Conservation (phyloP, 2,797 vertebrate species). For the Cetoscarus ocellatus region DNA sequence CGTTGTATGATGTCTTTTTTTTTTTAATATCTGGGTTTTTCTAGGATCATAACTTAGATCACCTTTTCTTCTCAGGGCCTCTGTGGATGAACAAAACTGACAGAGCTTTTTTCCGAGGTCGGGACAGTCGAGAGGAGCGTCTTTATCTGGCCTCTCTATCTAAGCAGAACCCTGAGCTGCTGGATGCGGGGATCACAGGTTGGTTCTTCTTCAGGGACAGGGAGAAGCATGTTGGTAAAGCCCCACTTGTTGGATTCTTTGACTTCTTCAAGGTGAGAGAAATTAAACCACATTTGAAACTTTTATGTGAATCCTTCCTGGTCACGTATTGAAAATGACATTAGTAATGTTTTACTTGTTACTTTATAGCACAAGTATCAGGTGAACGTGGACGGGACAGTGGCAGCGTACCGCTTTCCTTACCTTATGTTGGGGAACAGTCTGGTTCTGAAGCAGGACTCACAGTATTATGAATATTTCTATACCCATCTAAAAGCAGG, state of each 20-base stretch:
- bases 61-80: slow-evolving; percentile 80
- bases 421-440: slow-evolving; percentile 95
- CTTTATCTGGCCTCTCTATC: slow-evolving; percentile 89
- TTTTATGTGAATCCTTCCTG: background rate
- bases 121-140: slow-evolving; percentile 94
- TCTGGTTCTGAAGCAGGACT: slow-evolving; percentile 94
- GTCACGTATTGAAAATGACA: too few relatives aligned
- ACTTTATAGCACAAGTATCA: slow-evolving; percentile 91
- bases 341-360: background rate
- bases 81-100: slow-evolving; percentile 91
- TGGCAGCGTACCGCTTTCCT: slow-evolving; percentile 93
- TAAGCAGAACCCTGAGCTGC: slow-evolving; percentile 87
- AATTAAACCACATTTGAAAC: background rate
- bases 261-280: slow-evolving; percentile 94
- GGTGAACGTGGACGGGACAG: slow-evolving; percentile 93
- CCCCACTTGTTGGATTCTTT: slow-evolving; percentile 92
- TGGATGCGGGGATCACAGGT: slow-evolving; percentile 94
- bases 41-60: background rate
- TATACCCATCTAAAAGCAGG: slow-evolving; percentile 87
- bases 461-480: slow-evolving; percentile 93
- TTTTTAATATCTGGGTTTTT: background rate
- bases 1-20: background rate
- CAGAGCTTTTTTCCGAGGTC: slow-evolving; percentile 91
- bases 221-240: slow-evolving; percentile 91
- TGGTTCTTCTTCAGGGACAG: slow-evolving; percentile 96